Conservation (phyloP, 2,888 invertebrate genomes). For the Cantharis nigra region DNA sequence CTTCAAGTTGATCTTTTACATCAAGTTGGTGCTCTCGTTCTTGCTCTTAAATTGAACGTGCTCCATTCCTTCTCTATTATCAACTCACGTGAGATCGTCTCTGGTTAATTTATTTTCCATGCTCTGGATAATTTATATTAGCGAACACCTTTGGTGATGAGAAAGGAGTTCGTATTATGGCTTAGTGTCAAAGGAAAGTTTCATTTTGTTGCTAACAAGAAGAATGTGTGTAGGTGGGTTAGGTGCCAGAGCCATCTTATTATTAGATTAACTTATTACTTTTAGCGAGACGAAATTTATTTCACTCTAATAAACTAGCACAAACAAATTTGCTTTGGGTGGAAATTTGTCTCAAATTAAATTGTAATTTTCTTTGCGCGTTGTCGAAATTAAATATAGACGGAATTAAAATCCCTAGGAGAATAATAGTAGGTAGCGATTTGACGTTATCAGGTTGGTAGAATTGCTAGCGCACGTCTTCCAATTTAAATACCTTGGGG, state of each 20-base stretch:
- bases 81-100: slow-evolving; percentile 19
- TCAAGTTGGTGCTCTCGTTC: slow-evolving; percentile 27
- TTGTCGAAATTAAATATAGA: slow-evolving; percentile 30
- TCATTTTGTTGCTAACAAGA: slow-evolving; percentile 48
- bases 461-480: slow-evolving; percentile 52
- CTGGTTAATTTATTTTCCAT: slow-evolving; percentile 51
- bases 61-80: slow-evolving; percentile 10
- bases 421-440: slow-evolving; percentile 48
- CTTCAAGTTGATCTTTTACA: slow-evolving; percentile 50
- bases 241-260: not conserved
- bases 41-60: slow-evolving; percentile 1
- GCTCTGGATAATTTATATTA: slow-evolving; percentile 54
- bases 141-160: slow-evolving; percentile 52
- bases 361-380: slow-evolving; percentile 2
- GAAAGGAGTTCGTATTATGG: slow-evolving; percentile 50
- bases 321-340: not conserved
- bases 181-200: slow-evolving; percentile 55
- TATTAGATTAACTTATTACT: not conserved
- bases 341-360: slow-evolving; percentile 1
- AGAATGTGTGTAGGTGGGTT: slow-evolving; percentile 12
- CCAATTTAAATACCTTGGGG: slow-evolving; percentile 53
- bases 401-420: slow-evolving; percentile 49
- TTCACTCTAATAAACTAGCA: not conserved
- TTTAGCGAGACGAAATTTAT: not conserved
- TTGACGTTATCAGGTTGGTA: slow-evolving; percentile 53